phyloP scores from a whole-genome alignment of 2,797 vertebrate genomes.

The Moxostoma hubbsi region DNA sequence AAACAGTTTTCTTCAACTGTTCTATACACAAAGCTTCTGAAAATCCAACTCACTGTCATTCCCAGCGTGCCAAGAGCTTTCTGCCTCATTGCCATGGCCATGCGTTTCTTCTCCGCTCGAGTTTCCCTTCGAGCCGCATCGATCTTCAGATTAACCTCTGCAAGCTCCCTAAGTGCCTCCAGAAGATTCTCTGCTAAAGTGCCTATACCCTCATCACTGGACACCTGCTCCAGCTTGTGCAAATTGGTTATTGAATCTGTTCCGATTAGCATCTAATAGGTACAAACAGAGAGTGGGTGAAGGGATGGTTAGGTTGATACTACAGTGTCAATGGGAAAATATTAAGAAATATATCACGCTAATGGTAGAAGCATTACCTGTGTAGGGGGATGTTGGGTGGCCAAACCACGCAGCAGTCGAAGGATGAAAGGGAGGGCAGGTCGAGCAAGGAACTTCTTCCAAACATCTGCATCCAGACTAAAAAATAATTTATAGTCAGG shows the following conservation, averaged over 20 bases:
- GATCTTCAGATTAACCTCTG: slow-evolving; percentile 95
- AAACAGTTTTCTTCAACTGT: neutral
- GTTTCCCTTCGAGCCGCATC: slow-evolving; percentile 96
- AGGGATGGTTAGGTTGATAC: slow-evolving; percentile 5
- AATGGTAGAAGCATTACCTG: slow-evolving; percentile 65
- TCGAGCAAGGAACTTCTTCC: slow-evolving; percentile 97
- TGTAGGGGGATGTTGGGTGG: slow-evolving; percentile 93
- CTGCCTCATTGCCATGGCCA: slow-evolving; percentile 99
- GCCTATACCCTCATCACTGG: slow-evolving; percentile 97
- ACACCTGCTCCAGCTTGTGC: slow-evolving; percentile 99
- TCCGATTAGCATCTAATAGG: slow-evolving; percentile 88
- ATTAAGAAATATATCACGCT: neutral
- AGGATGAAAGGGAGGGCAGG: slow-evolving; percentile 96
- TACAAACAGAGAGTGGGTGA: neutral
- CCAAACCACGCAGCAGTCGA: slow-evolving; percentile 92
- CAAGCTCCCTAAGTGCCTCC: slow-evolving; percentile 92
- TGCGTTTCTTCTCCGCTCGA: slow-evolving; percentile 95
- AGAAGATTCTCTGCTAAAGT: slow-evolving; percentile 96
- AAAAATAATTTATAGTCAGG: slow-evolving; percentile 43
- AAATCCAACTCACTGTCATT: slow-evolving; percentile 86
- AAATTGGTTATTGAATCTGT: slow-evolving; percentile 96
- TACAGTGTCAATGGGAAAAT: too few relatives aligned
- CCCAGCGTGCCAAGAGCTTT: slow-evolving; percentile 97
- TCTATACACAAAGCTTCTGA: neutral
- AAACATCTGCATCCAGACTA: slow-evolving; percentile 96